Evolutionary conservation across 2,888 invertebrate species (phyloP).

Genomic region (Pyralis farinalis): DNA sequence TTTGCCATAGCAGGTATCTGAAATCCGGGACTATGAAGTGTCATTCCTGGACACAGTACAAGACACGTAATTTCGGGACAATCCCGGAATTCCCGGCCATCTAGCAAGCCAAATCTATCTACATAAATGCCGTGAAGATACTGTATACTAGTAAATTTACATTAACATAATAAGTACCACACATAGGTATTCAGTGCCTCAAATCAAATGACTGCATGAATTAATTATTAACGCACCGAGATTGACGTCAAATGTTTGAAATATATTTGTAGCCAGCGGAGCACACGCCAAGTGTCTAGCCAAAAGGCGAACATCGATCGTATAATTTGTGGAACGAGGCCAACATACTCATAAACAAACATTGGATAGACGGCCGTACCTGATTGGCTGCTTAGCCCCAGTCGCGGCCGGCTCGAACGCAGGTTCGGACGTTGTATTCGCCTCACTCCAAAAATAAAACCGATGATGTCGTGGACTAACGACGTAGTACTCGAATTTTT

Average conservation of each 20-base stretch:
- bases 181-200: too few species aligned
- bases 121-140: too few species aligned
- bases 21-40: too few species aligned
- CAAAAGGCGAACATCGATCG: conserved; percentile 41
- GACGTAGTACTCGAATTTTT: conserved; percentile 60
- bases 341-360: conserved; percentile 52
- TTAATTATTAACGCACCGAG: too few species aligned
- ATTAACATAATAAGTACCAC: too few species aligned
- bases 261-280: conserved; percentile 12
- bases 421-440: conserved; percentile 23
- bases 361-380: conserved; percentile 42
- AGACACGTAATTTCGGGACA: too few species aligned
- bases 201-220: too few species aligned
- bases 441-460: conserved; percentile 11
- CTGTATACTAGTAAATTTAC: too few species aligned
- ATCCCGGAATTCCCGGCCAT: too few species aligned
- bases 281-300: conserved; percentile 36
- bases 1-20: too few species aligned
- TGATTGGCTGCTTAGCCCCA: conserved; percentile 41
- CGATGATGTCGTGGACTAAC: conserved; percentile 57
- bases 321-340: conserved; percentile 54
- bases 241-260: conserved; percentile 4
- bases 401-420: conserved; percentile 27
- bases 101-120: too few species aligned
- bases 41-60: too few species aligned